Percentiles rank a stretch among this genome's conserved stretches.
These are phyloP conservation scores for Trimorus sp. DNA, from an alignment of 2,888 invertebrate genomes.

Conservation along the genomic window DNA sequence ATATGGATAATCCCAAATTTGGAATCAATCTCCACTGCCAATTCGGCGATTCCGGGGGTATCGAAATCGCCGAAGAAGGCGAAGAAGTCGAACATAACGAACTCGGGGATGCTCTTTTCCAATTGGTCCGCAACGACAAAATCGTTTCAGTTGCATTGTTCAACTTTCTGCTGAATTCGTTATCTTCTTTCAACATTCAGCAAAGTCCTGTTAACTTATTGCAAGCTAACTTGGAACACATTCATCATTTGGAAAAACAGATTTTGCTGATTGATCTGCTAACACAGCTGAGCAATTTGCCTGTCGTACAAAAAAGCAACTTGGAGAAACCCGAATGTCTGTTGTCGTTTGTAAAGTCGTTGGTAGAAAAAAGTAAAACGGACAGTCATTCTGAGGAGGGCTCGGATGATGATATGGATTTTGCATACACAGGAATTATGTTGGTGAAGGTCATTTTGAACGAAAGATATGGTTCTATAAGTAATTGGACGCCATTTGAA, in stretches of 20 bases:
- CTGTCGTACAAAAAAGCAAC: slow-evolving; percentile 76
- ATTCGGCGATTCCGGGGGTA: slow-evolving; percentile 74
- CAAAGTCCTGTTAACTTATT: slow-evolving; percentile 58
- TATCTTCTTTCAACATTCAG: slow-evolving; percentile 68
- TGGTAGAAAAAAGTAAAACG: slow-evolving; percentile 68
- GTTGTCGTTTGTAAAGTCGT: slow-evolving; percentile 77
- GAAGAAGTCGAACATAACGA: slow-evolving; percentile 73
- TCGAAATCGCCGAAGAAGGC: slow-evolving; percentile 71
- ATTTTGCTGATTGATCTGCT: slow-evolving; percentile 77
- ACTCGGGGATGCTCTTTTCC: slow-evolving; percentile 76
- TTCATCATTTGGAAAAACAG: slow-evolving; percentile 74
- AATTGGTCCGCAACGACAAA: slow-evolving; percentile 75
- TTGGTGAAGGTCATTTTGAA: slow-evolving; percentile 78
- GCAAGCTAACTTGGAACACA: slow-evolving; percentile 69
- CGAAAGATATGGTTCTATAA: slow-evolving; percentile 66
- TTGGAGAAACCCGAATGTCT: slow-evolving; percentile 77
- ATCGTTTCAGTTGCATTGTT: slow-evolving; percentile 78
- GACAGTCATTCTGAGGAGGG: slow-evolving; percentile 14
- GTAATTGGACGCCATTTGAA: slow-evolving; percentile 75
- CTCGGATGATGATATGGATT: slow-evolving; percentile 67
- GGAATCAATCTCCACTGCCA: slow-evolving; percentile 70
- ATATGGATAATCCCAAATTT: slow-evolving; percentile 64
- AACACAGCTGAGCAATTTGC: slow-evolving; percentile 76
- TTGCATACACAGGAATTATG: slow-evolving; percentile 79
- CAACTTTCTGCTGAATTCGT: slow-evolving; percentile 79